Evolutionary conservation across 2,888 invertebrate genomes (phyloP), one percentile per base, ranked within the genome.

Genomic region (Hirtodrosophila cameraria): DNA sequence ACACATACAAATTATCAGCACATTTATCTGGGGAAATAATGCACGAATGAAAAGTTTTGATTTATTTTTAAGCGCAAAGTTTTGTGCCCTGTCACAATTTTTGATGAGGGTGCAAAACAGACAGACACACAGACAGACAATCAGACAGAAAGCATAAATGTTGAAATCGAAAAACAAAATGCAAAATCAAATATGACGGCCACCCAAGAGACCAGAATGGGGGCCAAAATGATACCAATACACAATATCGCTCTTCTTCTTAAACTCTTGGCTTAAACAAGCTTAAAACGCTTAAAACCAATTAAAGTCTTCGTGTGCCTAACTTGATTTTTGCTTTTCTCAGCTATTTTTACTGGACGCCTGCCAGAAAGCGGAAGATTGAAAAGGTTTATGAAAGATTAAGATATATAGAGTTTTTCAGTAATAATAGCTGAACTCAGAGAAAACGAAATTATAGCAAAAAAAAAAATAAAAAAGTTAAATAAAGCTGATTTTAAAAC

Each of bases 1-100:
- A 65, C 36, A 65, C 43, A 50, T 62, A 77, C 81, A 80, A 84
- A 86, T 85, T 86, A 85, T 81, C 83, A 85, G 81, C 66, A 86
- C 69, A 78, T 86, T 81, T 86, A 77, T 83, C 85, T 78, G 71
- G 69, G 82, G 75, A 81, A 62, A 77, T 77, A 74, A 81, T 71
- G 75, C 69, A 63, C 68, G 65, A 78, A 71, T 74, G 84, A 59
- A 83, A 83, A 83, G 85, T 83, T 83, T 86, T 83, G 87, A 86
- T 86, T 83, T 86, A 86, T 86, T 83, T 85, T 84, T 74, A 81
- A 83, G 85, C 82, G 61, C 71, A 81, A 83, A 83, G 54, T 86
- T 86, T 85, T 65, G 18, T 57, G 70, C 52, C 55, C 74, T 83
- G 87, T 85, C 85, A 83, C 69, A 86, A 63, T 69, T 81, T n/a